Evolutionary conservation across 2,113 vertebrate species (phyloP), one percentile per base, ranked within the genome.

Genomic region (Progne subis): DNA sequence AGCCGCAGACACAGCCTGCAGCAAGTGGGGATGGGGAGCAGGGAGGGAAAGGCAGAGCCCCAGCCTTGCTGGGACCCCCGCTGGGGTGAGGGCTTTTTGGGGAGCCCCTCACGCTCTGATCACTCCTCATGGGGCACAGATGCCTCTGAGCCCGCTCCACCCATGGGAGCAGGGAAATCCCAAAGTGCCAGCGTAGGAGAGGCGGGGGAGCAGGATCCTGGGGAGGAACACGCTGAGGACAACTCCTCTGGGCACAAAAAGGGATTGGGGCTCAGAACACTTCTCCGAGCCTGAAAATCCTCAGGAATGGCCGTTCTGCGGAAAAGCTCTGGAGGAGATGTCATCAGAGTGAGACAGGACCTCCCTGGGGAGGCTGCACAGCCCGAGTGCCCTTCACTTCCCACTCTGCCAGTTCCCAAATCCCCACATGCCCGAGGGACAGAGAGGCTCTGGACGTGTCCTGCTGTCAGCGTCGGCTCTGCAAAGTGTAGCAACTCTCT

Each of bases 361-460:
- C 9, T 64, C 71, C 46, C 41, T n/a, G 44, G 39, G 55, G 55
- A 49, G 55, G 47, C 60, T 57, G 34, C 56, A 43, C 23, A 61
- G 1, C 8, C 21, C 41, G 8, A 50, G 34, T 5, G 24, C 67
- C 50, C 32, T 52, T 80, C 43, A 12, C 11, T 69, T 80, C 59
- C 61, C 29, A 8, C 79, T 68, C 29, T 49, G 31, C 18, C 78
- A 47, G 18, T 16, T 74, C n/a, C 60, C 67, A 88, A 92, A 63
- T 34, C 17, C 18, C 23, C 8, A 0, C 1, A 0, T 11, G 26
- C 10, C 31, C 14, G 29, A 37, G 46, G 31, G 63, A 52, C 46
- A 4, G 5, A 32, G 39, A 65, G 14, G 28, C 39, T 21, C 60
- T 39, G 60, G 69, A 67, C 26, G 34, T 41, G 47, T 29, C 47